phyloP scores from a whole-genome alignment of 1,140 invertebrate species.

The Drosophila teissieri region DNA sequence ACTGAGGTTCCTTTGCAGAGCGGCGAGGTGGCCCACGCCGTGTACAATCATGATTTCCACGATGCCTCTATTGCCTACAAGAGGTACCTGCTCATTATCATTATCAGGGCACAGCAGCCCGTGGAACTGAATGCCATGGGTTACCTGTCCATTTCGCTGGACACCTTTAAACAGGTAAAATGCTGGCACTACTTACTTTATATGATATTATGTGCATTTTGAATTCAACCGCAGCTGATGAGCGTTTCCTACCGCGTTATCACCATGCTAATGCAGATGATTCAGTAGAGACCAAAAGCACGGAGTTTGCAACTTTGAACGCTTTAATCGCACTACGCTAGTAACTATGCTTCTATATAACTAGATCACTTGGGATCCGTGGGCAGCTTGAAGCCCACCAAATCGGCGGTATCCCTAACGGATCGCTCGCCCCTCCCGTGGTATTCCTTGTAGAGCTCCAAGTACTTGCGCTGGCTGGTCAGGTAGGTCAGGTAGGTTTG shows the following conservation, averaged over 20 bases:
- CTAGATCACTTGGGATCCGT: conserved; percentile 89
- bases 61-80: conserved; percentile 58
- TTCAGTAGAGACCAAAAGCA: conserved; percentile 26
- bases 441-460: conserved; percentile 90
- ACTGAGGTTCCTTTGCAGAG: conserved; percentile 20
- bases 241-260: conserved; percentile 57
- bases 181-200: background rate
- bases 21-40: conserved; percentile 25
- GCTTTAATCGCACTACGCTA: conserved; percentile 48
- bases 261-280: conserved; percentile 52
- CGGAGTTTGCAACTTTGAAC: conserved; percentile 11
- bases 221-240: conserved; percentile 44
- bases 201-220: too few relatives aligned
- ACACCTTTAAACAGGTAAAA: conserved; percentile 62
- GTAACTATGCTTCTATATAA: conserved; percentile 6
- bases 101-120: conserved; percentile 44
- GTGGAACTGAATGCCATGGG: conserved; percentile 51
- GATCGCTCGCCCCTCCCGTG: conserved; percentile 91
- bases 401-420: conserved; percentile 90
- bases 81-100: conserved; percentile 52
- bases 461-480: conserved; percentile 87
- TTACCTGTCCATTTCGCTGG: conserved; percentile 54
- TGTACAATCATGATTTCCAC: conserved; percentile 56
- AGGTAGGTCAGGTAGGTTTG: conserved; percentile 92
- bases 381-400: conserved; percentile 94